Conservation (phyloP, 1,140 invertebrate genomes). For the Pectinophora gossypiella region DNA sequence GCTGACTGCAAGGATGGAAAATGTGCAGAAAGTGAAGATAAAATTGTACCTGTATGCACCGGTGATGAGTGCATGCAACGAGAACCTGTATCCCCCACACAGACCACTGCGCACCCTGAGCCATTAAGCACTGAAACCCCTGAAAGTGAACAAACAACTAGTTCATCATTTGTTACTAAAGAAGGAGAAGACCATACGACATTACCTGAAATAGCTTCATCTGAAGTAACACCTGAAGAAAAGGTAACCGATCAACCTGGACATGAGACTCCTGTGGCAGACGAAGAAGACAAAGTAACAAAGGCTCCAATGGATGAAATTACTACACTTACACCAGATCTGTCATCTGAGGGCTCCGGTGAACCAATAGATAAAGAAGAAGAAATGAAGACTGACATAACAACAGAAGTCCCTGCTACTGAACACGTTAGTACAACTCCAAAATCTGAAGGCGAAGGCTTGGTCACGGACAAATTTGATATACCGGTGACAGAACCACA, state of each 20-base stretch:
- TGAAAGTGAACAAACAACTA: not conserved
- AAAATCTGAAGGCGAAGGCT: not conserved
- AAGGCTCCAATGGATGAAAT: not conserved
- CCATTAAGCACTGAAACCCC: not conserved
- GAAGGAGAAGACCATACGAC: slow-evolving; percentile 2
- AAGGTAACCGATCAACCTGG: slow-evolving; percentile 13
- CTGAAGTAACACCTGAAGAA: slow-evolving; percentile 9
- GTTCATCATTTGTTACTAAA: not conserved
- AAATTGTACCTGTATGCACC: slow-evolving; percentile 30
- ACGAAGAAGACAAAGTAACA: not conserved
- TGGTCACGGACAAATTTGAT: not conserved
- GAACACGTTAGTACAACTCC: not conserved
- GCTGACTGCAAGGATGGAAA: not conserved
- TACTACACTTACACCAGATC: not conserved
- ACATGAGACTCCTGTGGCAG: slow-evolving; percentile 24
- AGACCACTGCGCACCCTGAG: not conserved
- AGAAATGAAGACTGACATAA: not conserved
- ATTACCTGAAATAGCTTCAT: slow-evolving; percentile 15
- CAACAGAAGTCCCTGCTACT: not conserved
- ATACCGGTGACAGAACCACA: not conserved
- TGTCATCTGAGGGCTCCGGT: not conserved
- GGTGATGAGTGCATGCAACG: slow-evolving; percentile 46
- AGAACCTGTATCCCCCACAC: slow-evolving; percentile 7
- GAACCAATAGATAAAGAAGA: not conserved
- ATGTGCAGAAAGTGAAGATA: slow-evolving; percentile 4